Base-by-base conservation (phyloP, 2,113 vertebrate species). In the Sebastes schlegelii region DNA sequence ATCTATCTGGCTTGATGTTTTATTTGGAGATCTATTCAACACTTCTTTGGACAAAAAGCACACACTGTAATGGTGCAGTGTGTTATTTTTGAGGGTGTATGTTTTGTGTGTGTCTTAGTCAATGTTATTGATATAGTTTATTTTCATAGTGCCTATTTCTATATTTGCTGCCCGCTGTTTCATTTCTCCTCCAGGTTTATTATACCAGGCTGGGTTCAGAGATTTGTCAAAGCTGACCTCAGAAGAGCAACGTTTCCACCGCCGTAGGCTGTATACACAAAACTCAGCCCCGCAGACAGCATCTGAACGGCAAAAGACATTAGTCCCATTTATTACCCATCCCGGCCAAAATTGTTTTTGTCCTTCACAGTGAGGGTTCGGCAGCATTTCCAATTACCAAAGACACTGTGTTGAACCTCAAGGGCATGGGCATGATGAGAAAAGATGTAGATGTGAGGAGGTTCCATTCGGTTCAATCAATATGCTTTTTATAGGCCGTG, bases 371-470 rank as follows among this genome's bases (percentile, higher is more conserved):
- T 26, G 55, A 88, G 79, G 80, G 78, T 85, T 82, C 34, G 66
- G 76, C 81, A 77, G 88, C 78, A 86, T 86, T 92, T 89, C 83
- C 85, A 89, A 90, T 91, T 89, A 88, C 86, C 80, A 89, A 89
- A 93, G 79, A 84, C 83, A 77, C 66, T 52, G 76, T 89, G 88
- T 87, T 93, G 92, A 92, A 89, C 89, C 90, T 90, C 84, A 84
- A 82, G 88, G 93, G 87, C 73, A 82, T 61, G n/a, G 69, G 66
- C 58, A 45, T 83, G 73, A 92, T 88, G 87, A 92, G 89, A 80
- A 91, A 92, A 90, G 48, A 91, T 93, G 86, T 91, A 93, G 88
- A 93, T 93, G 86, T 80, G 83, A 82, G 67, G 65, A 83, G 80
- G 84, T 71, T 84, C 76, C 70, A 78, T 85, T 89, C 78, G 75